Percentiles rank a stretch among this genome's conserved stretches.
Conservation (phyloP, 2,113 vertebrate genomes). For the Piaya cayana region DNA sequence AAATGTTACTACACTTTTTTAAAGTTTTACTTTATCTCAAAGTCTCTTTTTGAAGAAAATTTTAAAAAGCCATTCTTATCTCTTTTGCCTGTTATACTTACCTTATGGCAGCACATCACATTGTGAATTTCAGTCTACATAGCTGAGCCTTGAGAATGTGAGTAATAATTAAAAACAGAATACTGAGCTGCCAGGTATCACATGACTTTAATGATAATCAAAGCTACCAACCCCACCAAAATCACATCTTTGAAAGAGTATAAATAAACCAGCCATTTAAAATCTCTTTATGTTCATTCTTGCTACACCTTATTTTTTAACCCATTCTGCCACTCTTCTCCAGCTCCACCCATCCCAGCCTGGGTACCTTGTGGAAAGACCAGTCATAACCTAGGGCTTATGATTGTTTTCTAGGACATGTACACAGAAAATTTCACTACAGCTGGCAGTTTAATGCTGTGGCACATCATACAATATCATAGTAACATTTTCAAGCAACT, state of each 20-base stretch:
- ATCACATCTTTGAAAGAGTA: not conserved
- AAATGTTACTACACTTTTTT: not conserved
- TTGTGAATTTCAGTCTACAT: not conserved
- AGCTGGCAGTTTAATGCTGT: not conserved
- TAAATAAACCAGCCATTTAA: not conserved
- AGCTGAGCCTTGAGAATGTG: not conserved
- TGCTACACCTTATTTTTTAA: not conserved
- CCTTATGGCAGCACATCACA: not conserved
- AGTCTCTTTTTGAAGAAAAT: not conserved
- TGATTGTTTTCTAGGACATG: slow-evolving; percentile 10
- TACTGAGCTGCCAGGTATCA: not conserved
- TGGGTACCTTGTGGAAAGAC: not conserved
- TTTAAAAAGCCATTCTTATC: not conserved
- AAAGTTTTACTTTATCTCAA: not conserved
- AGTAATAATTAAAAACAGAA: not conserved
- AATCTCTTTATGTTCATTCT: not conserved
- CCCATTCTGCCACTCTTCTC: not conserved
- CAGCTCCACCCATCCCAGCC: not conserved
- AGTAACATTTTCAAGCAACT: not conserved
- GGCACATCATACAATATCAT: not conserved
- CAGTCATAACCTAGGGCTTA: not conserved
- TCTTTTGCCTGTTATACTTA: not conserved
- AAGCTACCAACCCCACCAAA: not conserved
- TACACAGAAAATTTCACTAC: not conserved
- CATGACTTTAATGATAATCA: not conserved